Percentiles rank a stretch among this genome's conserved stretches.
phyloP scores from a whole-genome alignment of 2,797 vertebrate species.

The Tapirus indicus region DNA sequence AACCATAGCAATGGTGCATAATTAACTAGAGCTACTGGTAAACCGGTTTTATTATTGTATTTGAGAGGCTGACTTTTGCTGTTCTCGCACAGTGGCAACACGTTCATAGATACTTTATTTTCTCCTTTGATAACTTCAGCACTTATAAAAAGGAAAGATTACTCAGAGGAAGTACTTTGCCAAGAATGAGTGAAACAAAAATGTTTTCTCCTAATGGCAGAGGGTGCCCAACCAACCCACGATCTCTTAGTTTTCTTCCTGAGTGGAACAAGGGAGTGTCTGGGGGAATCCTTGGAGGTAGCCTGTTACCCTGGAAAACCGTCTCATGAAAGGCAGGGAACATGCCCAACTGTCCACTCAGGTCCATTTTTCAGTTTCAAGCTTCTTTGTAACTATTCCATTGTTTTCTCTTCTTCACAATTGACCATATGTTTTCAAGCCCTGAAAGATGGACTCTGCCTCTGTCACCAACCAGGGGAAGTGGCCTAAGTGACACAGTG shows the following conservation, averaged over 20 bases:
- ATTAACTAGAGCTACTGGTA: slow-evolving; percentile 75
- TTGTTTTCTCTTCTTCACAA: neutral
- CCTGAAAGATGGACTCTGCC: neutral
- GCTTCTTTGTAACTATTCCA: slow-evolving; percentile 2
- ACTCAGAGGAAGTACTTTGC: slow-evolving; percentile 58
- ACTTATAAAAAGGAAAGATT: slow-evolving; percentile 58
- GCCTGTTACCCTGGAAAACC: neutral
- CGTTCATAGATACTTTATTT: slow-evolving; percentile 73
- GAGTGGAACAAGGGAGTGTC: neutral
- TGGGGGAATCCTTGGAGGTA: neutral
- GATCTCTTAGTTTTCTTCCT: neutral
- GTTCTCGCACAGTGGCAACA: slow-evolving; percentile 45
- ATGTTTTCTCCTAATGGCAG: neutral
- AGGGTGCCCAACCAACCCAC: neutral
- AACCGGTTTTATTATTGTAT: slow-evolving; percentile 78
- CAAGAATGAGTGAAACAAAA: slow-evolving; percentile 55
- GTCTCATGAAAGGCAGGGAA: neutral
- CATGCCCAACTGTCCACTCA: neutral
- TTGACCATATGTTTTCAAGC: neutral
- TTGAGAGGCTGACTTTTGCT: slow-evolving; percentile 64
- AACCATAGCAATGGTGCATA: slow-evolving; percentile 77
- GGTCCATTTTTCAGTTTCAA: neutral
- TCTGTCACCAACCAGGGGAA: neutral
- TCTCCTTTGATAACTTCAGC: slow-evolving; percentile 64
- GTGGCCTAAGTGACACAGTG: neutral